Evolutionary conservation across 2,888 invertebrate genomes (phyloP).

Genomic region (Neoascia interrupta): DNA sequence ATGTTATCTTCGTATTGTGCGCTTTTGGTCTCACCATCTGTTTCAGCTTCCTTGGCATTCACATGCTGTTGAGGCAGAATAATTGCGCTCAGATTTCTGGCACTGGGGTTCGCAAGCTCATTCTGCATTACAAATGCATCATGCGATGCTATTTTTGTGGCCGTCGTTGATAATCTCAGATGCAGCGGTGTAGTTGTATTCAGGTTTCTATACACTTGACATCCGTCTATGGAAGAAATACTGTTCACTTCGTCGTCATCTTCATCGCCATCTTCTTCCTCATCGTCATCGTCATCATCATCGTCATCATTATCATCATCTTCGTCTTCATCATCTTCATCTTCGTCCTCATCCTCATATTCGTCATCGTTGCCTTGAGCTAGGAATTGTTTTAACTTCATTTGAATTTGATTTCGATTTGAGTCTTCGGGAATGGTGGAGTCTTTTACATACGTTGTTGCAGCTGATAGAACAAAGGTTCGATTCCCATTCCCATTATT

Average conservation of each 20-base stretch:
- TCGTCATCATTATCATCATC: constrained; percentile 56
- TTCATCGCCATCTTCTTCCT: constrained; percentile 66
- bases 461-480: constrained; percentile 71
- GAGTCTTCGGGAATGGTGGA: constrained; percentile 32
- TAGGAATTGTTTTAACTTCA: constrained; percentile 61
- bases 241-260: constrained; percentile 74
- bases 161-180: constrained; percentile 76
- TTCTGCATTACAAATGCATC: constrained; percentile 8
- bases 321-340: constrained; percentile 32
- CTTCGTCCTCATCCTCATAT: constrained; percentile 45
- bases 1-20: constrained; percentile 14
- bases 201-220: constrained; percentile 79
- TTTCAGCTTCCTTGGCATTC: constrained; percentile 18
- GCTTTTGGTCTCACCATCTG: constrained; percentile 42
- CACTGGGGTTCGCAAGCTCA: constrained; percentile 22
- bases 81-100: constrained; percentile 29
- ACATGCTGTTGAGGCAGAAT: constrained; percentile 28
- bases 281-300: constrained; percentile 35
- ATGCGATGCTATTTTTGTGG: constrained; percentile 9
- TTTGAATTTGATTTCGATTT: constrained; percentile 64
- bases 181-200: constrained; percentile 74
- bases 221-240: constrained; percentile 76
- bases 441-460: no score
- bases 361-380: constrained; percentile 52
- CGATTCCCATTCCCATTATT: constrained; percentile 76